These are phyloP conservation scores for Atractosteus spatula DNA, from an alignment of 2,113 vertebrate species.

Conservation along the genomic window DNA sequence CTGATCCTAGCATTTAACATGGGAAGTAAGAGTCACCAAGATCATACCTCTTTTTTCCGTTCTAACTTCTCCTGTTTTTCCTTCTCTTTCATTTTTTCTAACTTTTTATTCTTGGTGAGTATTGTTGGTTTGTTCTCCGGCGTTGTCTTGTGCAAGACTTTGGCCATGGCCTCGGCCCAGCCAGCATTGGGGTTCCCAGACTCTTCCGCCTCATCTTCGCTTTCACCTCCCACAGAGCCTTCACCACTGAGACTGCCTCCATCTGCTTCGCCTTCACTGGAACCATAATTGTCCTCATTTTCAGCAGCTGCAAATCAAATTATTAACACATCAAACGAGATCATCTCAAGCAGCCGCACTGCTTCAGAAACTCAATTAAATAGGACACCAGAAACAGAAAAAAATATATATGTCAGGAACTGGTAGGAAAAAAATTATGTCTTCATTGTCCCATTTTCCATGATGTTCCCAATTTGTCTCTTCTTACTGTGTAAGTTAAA, in stretches of 20 bases:
- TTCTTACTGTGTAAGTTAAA: too few relatives aligned
- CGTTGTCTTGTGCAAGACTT: conserved; percentile 79
- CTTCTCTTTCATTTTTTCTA: conserved; percentile 74
- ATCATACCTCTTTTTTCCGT: conserved; percentile 71
- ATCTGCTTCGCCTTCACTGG: conserved; percentile 17
- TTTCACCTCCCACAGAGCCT: conserved; percentile 14
- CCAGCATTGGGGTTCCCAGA: conserved; percentile 57
- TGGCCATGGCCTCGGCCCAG: conserved; percentile 96
- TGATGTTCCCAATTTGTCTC: too few relatives aligned
- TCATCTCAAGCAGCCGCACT: not conserved
- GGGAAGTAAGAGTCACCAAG: not conserved
- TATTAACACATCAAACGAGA: not conserved
- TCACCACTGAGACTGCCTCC: not conserved
- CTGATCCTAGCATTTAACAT: not conserved
- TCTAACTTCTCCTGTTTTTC: conserved; percentile 69
- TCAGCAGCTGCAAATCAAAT: not conserved
- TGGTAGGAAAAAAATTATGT: not conserved
- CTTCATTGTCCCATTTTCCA: too few relatives aligned
- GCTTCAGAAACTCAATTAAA: not conserved
- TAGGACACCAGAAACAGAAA: not conserved
- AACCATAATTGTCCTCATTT: not conserved
- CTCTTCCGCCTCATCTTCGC: conserved; percentile 27
- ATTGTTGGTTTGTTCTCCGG: conserved; percentile 68
- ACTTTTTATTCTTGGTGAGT: conserved; percentile 77
- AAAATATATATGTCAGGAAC: not conserved